A percentile compares a stretch with the other conserved stretches of the same genome.
phyloP scores from a whole-genome alignment of 2,888 invertebrate genomes.

The Hyles lineata region DNA sequence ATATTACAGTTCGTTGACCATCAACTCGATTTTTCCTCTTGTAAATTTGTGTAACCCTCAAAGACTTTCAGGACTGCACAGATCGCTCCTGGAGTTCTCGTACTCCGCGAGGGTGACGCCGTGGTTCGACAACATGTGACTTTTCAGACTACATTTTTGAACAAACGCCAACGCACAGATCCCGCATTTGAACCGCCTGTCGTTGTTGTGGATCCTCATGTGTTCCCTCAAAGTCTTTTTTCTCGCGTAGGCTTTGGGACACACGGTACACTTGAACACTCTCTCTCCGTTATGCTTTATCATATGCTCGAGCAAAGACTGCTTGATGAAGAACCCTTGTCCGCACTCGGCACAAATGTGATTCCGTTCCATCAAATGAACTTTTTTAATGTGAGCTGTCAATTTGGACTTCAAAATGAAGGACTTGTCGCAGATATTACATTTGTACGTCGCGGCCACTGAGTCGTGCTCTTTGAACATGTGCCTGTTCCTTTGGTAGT shows the following conservation, averaged over 20 bases:
- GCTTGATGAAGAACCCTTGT: conserved; percentile 73
- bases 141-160: conserved; percentile 75
- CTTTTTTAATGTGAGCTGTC: conserved; percentile 74
- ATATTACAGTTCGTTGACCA: neutral
- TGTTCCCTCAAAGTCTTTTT: conserved; percentile 75
- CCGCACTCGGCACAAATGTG: conserved; percentile 75
- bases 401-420: conserved; percentile 74
- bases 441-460: conserved; percentile 68
- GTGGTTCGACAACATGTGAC: conserved; percentile 76
- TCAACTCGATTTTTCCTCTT: neutral
- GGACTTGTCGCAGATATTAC: conserved; percentile 74
- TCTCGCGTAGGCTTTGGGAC: conserved; percentile 71
- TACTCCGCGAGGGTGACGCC: conserved; percentile 68
- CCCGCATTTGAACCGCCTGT: conserved; percentile 72
- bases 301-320: conserved; percentile 75
- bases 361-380: conserved; percentile 75
- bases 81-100: conserved; percentile 48
- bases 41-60: conserved; percentile 5
- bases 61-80: conserved; percentile 29
- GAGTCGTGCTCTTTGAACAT: conserved; percentile 72
- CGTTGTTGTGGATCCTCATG: conserved; percentile 78
- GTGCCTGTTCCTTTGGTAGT: conserved; percentile 72
- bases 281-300: conserved; percentile 73
- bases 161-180: conserved; percentile 71
- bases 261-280: conserved; percentile 70